Evolutionary conservation across 2,888 invertebrate genomes (phyloP).

Genomic region (Octonoba sinensis): DNA sequence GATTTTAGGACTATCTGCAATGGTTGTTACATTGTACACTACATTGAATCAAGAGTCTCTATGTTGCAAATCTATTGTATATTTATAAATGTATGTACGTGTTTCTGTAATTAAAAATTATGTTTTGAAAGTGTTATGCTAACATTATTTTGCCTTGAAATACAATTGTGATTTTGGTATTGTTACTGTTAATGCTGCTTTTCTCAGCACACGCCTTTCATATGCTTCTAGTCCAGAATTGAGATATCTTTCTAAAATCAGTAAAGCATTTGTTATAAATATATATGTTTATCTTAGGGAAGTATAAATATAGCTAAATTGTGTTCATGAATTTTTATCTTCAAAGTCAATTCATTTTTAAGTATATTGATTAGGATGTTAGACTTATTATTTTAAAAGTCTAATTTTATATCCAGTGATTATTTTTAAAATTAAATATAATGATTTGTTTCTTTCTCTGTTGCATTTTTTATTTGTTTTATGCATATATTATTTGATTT

Average conservation of each 20-base stretch:
- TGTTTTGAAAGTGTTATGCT: too few species aligned
- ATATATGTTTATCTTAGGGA: neutral
- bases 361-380: neutral
- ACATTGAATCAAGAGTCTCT: too few species aligned
- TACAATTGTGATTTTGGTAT: neutral
- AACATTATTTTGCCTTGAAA: too few species aligned
- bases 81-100: too few species aligned
- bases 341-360: neutral
- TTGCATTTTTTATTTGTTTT: neutral
- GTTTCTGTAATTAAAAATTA: too few species aligned
- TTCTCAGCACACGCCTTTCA: conserved; percentile 24
- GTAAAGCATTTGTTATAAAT: neutral
- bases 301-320: neutral
- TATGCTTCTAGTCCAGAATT: conserved; percentile 37
- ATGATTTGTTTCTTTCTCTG: neutral
- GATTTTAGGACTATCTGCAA: too few species aligned
- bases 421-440: neutral
- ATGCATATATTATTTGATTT: neutral
- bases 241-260: neutral
- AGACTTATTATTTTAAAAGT: too few species aligned
- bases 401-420: neutral
- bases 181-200: conserved; percentile 8
- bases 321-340: neutral
- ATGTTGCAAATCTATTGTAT: too few species aligned
- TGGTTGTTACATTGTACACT: too few species aligned